Conservation (phyloP, 2,797 vertebrate species). For the Hybognathus amarus region DNA sequence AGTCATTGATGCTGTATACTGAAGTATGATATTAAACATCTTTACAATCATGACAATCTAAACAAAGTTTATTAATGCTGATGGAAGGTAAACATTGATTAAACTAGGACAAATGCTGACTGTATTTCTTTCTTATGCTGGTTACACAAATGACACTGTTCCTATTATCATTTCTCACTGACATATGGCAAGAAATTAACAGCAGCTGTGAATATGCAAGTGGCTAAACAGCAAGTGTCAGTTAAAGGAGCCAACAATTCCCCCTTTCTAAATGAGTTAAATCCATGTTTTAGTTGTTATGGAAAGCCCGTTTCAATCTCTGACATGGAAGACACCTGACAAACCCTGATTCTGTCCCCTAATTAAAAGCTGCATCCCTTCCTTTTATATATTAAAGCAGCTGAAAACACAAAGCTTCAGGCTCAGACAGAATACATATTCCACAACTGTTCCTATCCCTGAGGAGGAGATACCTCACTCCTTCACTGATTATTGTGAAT, state of each 20-base stretch:
- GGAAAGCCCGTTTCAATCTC: not conserved
- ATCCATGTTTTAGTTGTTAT: not conserved
- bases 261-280: not conserved
- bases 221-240: constrained; percentile 37
- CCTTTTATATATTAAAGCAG: not conserved
- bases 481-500: not conserved
- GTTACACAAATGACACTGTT: not conserved
- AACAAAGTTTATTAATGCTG: not conserved
- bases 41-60: not conserved
- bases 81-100: not conserved
- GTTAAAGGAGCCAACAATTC: not conserved
- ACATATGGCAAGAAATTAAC: constrained; percentile 26
- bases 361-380: not conserved
- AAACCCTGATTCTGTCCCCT: not conserved
- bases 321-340: not conserved
- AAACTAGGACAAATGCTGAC: not conserved
- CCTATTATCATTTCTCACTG: constrained; percentile 12
- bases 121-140: not conserved
- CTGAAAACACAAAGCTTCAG: not conserved
- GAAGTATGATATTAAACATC: not conserved
- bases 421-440: not conserved
- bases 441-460: not conserved
- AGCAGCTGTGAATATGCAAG: constrained; percentile 12
- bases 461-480: not conserved
- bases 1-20: not conserved